These are phyloP conservation scores for Ammodytes marinus DNA, from an alignment of 2,113 vertebrate genomes.

Conservation along the genomic window DNA sequence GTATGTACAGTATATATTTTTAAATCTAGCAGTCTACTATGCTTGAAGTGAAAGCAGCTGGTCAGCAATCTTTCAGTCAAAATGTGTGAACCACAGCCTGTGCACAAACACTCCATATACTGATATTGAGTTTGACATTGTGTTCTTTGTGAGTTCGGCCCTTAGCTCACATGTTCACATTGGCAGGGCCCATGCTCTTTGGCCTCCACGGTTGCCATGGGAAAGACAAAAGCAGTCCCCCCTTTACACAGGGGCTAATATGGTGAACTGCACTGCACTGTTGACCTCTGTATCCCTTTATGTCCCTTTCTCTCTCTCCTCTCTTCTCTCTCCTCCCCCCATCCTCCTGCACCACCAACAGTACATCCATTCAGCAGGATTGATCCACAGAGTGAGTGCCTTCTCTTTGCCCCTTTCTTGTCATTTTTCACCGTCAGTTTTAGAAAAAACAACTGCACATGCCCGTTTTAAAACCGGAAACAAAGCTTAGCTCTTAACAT, in stretches of 20 bases:
- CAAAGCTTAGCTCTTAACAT: background rate
- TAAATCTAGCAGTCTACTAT: background rate
- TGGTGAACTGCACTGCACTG: conserved; percentile 61
- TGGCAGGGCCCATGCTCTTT: background rate
- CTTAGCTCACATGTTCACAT: background rate
- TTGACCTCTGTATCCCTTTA: conserved; percentile 56
- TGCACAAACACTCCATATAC: background rate
- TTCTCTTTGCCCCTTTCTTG: conserved; percentile 21
- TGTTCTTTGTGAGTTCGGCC: conserved; percentile 9
- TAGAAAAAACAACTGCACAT: background rate
- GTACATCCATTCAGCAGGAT: conserved; percentile 98
- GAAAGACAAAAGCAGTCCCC: conserved; percentile 52
- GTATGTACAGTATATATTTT: too few species aligned
- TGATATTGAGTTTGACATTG: background rate
- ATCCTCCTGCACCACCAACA: conserved; percentile 68
- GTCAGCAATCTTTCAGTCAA: background rate
- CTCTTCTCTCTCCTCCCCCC: conserved; percentile 25
- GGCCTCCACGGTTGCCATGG: conserved; percentile 43
- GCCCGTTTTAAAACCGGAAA: background rate
- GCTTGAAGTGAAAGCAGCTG: background rate
- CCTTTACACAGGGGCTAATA: conserved; percentile 40
- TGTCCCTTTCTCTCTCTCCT: conserved; percentile 34
- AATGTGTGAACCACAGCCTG: background rate
- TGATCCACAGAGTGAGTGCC: conserved; percentile 95
- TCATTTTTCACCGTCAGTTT: conserved; percentile 16